Evolutionary conservation across 2,888 invertebrate genomes (phyloP), one percentile per base, ranked within the genome.

Genomic region (Drosophila neonasuta): DNA sequence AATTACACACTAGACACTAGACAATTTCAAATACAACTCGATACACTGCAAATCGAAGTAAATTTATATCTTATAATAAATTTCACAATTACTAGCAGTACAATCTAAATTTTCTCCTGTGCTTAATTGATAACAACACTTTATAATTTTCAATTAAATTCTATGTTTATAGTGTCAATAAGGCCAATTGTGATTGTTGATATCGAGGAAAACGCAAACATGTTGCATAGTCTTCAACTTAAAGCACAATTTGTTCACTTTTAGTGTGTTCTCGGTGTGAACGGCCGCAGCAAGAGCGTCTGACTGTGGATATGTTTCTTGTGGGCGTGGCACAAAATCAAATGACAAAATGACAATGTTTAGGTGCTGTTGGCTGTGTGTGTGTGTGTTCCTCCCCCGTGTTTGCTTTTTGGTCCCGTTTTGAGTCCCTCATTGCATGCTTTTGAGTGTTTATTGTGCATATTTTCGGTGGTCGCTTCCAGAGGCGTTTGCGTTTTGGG

Each of bases 391-490:
- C 30, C 55, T 24, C 24, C 32, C 20, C 2, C n/a, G 36, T 36
- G 13, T 39, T 10, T 24, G 30, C 11, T n/a, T 6, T 15, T 13
- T 17, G 15, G 13, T 6, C 41, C 13, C 15, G 15, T 41, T 41
- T n/a, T 11, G 36, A 42, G 24, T 29, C 2, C 24, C 36, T 45
- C 51, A 44, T 44, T 68, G 71, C 49, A 51, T 36, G 42, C 51
- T 51, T 57, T 45, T n/a, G 63, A 65, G 68, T 71, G 60, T 62
- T 76, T 76, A 80, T 57, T 86, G 81, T 72, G 79, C 80, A 86
- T 76, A 86, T 80, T 86, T 76, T 73, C 66, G 81, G 71, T 68
- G 66, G 68, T 66, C 71, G 68, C 68, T 45, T 49, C 44, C 46
- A 62, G 48, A 61, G 59, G 73, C 69, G 74, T 66, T 71, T 54